A percentile compares a stretch with the other conserved stretches of the same genome.
These are phyloP conservation scores for Balanococcus diminutus DNA, from an alignment of 2,888 invertebrate genomes.

Conservation along the genomic window DNA sequence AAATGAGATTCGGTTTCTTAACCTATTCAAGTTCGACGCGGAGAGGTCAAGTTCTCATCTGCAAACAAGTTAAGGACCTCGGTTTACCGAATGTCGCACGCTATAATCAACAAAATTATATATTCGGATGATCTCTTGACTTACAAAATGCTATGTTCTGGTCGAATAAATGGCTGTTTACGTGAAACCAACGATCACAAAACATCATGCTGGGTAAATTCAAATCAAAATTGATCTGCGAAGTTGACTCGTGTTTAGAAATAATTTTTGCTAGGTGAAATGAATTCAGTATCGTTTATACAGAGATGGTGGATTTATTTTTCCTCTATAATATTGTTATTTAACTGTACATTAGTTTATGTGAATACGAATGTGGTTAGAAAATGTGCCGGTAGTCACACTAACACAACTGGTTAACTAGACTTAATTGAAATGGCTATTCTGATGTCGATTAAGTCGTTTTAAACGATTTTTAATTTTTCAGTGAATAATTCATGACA, in stretches of 20 bases:
- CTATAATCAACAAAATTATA: slow-evolving; percentile 37
- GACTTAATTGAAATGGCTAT: not conserved
- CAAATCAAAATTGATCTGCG: not conserved
- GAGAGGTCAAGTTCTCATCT: slow-evolving; percentile 44
- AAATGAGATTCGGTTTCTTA: slow-evolving; percentile 35
- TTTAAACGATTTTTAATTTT: not conserved
- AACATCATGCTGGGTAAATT: not conserved
- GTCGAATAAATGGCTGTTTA: not conserved
- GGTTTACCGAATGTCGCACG: slow-evolving; percentile 31
- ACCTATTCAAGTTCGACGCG: slow-evolving; percentile 12
- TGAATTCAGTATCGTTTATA: not conserved
- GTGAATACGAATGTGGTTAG: not conserved
- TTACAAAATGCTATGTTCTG: not conserved
- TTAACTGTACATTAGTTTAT: not conserved
- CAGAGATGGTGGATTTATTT: not conserved
- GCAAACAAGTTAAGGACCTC: slow-evolving; percentile 43
- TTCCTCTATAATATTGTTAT: not conserved
- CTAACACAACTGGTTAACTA: not conserved
- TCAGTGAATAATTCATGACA: not conserved
- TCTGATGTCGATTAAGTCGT: not conserved
- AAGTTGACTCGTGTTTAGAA: not conserved
- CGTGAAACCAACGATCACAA: not conserved
- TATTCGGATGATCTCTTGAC: slow-evolving; percentile 5
- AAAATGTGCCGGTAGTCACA: not conserved
- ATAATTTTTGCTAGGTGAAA: not conserved